phyloP scores from a whole-genome alignment of 2,797 vertebrate genomes.

The Buphagus erythrorhynchus region DNA sequence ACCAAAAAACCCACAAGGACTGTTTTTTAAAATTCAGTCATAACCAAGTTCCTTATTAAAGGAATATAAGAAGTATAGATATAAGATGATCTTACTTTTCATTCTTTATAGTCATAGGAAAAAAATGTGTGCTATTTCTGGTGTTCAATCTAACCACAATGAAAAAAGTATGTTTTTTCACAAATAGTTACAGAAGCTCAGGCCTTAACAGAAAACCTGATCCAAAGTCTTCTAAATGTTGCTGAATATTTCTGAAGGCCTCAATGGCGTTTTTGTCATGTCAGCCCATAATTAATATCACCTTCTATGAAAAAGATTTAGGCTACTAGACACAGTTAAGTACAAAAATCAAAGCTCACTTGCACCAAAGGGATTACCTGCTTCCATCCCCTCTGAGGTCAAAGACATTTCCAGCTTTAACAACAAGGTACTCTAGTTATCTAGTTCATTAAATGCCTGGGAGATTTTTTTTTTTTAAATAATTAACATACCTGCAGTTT shows the following conservation, averaged over 20 bases:
- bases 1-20: not conserved
- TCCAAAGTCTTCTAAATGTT: not conserved
- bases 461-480: not conserved
- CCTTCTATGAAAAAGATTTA: not conserved
- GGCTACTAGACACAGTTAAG: not conserved
- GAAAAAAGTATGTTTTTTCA: not conserved
- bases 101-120: not conserved
- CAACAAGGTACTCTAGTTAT: not conserved
- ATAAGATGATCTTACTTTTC: not conserved
- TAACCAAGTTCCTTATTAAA: not conserved
- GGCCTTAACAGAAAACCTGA: not conserved
- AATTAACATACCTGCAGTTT: slow-evolving; percentile 19
- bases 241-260: not conserved
- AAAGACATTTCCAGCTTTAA: slow-evolving; percentile 4
- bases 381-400: not conserved
- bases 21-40: not conserved
- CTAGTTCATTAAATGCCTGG: not conserved
- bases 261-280: not conserved
- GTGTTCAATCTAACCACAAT: not conserved
- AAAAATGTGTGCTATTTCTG: not conserved
- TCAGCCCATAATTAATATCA: not conserved
- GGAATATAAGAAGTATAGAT: not conserved
- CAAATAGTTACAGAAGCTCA: not conserved
- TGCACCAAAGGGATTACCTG: not conserved
- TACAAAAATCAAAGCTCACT: slow-evolving; percentile 3